phyloP scores from a whole-genome alignment of 2,797 vertebrate genomes.

The Sebastes matsubarae region DNA sequence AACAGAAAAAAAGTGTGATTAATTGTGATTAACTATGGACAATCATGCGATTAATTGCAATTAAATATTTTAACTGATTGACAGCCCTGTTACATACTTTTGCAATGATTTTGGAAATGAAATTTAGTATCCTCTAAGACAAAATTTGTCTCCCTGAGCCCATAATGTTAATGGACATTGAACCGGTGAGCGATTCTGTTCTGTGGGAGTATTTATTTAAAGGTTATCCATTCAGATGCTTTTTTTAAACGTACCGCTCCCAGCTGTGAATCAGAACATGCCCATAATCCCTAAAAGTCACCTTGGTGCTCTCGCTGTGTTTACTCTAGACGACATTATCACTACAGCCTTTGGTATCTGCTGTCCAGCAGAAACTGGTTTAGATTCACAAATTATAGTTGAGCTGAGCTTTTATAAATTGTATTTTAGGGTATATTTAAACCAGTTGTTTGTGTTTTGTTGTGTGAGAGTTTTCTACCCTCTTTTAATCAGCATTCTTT shows the following conservation, averaged over 20 bases:
- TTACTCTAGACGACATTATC: background rate
- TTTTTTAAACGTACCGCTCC: background rate
- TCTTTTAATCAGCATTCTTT: conserved; percentile 30
- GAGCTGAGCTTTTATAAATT: background rate
- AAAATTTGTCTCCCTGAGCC: background rate
- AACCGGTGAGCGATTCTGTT: background rate
- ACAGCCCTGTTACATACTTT: too few species aligned
- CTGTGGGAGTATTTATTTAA: background rate
- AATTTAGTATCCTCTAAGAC: background rate
- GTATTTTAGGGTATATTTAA: background rate
- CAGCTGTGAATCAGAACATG: background rate
- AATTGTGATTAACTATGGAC: too few species aligned
- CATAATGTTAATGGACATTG: background rate
- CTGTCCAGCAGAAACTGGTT: background rate
- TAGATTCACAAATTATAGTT: background rate
- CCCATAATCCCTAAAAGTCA: background rate
- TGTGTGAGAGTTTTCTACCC: background rate
- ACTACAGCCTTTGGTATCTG: background rate
- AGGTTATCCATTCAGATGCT: background rate
- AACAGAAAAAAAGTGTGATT: too few species aligned
- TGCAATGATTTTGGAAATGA: background rate
- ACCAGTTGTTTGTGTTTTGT: background rate
- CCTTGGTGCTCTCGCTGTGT: background rate
- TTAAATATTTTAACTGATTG: background rate
- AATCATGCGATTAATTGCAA: too few species aligned